These are phyloP conservation scores for Harmothoe impar DNA, from an alignment of 2,888 invertebrate species.

Conservation along the genomic window DNA sequence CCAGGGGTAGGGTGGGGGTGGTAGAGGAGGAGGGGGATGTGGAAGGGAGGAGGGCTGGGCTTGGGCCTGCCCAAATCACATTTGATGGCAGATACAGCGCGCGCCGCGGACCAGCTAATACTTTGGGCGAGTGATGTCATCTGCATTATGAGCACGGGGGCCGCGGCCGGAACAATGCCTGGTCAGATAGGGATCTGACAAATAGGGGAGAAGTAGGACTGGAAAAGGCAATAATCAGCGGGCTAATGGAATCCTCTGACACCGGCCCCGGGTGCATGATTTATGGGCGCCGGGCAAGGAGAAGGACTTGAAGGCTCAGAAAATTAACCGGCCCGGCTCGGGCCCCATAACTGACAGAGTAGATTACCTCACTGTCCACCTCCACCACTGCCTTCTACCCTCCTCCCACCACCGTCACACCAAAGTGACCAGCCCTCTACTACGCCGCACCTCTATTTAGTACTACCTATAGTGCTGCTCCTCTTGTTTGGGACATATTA, in stretches of 20 bases:
- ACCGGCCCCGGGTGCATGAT: conserved; percentile 55
- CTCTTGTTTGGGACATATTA: too few relatives aligned
- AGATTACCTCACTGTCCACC: conserved; percentile 23
- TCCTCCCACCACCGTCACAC: conserved; percentile 1
- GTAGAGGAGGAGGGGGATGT: neutral
- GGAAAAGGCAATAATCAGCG: conserved; percentile 59
- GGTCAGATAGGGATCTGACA: conserved; percentile 58
- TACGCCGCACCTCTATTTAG: neutral
- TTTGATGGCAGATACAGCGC: conserved; percentile 55
- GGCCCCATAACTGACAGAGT: conserved; percentile 31
- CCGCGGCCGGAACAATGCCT: conserved; percentile 23
- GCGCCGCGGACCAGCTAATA: conserved; percentile 14
- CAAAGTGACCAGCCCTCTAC: neutral
- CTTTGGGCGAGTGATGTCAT: conserved; percentile 52
- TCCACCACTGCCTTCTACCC: neutral
- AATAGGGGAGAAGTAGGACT: conserved; percentile 56
- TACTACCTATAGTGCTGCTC: too few relatives aligned
- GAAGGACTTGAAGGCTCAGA: conserved; percentile 56
- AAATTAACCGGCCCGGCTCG: conserved; percentile 32
- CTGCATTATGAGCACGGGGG: conserved; percentile 56
- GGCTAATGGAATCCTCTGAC: conserved; percentile 58
- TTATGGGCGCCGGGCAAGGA: conserved; percentile 41
- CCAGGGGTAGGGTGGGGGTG: neutral
- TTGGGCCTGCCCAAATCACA: conserved; percentile 45
- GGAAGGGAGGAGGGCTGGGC: neutral